Evolutionary conservation across 2,888 invertebrate genomes (phyloP), one percentile per base, ranked within the genome.

Genomic region (Melanophora roralis): DNA sequence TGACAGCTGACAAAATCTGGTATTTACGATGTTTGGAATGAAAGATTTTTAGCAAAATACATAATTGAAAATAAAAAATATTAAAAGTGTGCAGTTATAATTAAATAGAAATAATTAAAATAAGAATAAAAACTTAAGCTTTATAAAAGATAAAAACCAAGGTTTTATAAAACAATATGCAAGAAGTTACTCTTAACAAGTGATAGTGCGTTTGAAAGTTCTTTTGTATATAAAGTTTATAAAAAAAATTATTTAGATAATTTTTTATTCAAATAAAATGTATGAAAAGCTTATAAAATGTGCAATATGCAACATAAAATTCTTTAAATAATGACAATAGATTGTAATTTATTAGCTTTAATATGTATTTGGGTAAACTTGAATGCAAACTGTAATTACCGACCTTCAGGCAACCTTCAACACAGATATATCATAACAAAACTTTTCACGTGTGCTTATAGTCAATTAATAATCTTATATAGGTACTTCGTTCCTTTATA

Each of bases 401-500:
- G 89, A 89, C 89, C 89, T 89, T 89, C 89, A 89, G 73, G 84
- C 88, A 88, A 89, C 88, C 89, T 89, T 88, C 88, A 88, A 73
- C 32, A 60, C 16, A 69, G 72, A 60, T 77, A 38, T 55, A 71
- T 47, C 59, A 65, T 9, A 23, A 36, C 72, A 62, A 60, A 80
- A 82, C 68, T 75, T 82, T 78, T 72, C 79, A 83, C 73, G 83
- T 83, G 85, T 67, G 78, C 68, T 72, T 73, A 51, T 60, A 65
- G 27, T 57, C 62, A 67, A 68, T 57, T 69, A 32, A 57, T 49
- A 67, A 53, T 55, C 47, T 12, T 49, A n/a, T n/a, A n/a, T n/a
- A n/a, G n/a, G n/a, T n/a, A n/a, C n/a, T n/a, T n/a, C n/a, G n/a
- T n/a, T n/a, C n/a, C n/a, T n/a, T n/a, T n/a, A n/a, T n/a, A n/a